A percentile compares a stretch with the other conserved stretches of the same genome.
These are phyloP conservation scores for Conomelus anceps DNA, from an alignment of 2,888 invertebrate species.

Conservation along the genomic window DNA sequence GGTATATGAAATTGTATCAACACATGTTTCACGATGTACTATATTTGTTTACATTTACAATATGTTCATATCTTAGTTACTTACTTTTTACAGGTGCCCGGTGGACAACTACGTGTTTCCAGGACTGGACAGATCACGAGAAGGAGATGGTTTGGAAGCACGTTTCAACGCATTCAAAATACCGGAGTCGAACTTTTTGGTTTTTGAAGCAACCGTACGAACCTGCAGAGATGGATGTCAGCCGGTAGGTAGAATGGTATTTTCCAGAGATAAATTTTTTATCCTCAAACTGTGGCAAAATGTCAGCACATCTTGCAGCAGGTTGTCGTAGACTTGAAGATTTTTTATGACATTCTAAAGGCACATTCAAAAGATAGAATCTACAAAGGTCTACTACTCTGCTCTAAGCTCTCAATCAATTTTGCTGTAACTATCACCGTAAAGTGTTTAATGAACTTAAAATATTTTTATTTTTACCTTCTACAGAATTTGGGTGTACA, in stretches of 20 bases:
- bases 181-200: conserved; percentile 87
- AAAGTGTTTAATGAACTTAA: no score
- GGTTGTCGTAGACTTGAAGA: no score
- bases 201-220: conserved; percentile 85
- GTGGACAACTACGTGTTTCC: conserved; percentile 89
- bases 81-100: conserved; percentile 60
- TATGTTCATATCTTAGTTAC: not conserved
- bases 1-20: no score
- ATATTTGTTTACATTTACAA: no score
- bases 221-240: conserved; percentile 86
- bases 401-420: no score
- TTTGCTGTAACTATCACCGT: no score
- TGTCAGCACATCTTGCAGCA: not conserved
- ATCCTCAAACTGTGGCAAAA: not conserved
- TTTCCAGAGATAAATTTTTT: conserved; percentile 7
- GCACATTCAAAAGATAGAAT: no score
- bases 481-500: no score
- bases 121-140: conserved; percentile 76
- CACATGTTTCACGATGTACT: no score
- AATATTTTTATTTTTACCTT: no score
- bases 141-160: conserved; percentile 80
- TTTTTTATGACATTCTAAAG: no score
- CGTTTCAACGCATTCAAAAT: conserved; percentile 91
- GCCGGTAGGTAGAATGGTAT: conserved; percentile 53
- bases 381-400: no score